Evolutionary conservation across 2,797 vertebrate species (phyloP).

Genomic region (Phylloscopus collybita): DNA sequence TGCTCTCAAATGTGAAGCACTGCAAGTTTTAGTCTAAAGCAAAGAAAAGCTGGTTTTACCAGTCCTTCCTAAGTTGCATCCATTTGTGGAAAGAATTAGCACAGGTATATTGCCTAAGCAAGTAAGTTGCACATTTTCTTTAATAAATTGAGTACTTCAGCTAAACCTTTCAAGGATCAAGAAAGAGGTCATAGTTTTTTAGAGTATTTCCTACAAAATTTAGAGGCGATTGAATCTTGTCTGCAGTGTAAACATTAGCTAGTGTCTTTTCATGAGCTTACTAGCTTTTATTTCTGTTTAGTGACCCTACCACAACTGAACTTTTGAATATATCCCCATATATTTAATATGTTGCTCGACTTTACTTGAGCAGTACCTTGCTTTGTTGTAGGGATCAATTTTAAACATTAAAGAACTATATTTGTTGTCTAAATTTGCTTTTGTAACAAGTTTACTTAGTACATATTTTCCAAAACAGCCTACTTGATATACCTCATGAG

Average conservation of each 20-base stretch:
- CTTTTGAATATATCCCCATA: neutral
- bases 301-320: neutral
- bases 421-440: neutral
- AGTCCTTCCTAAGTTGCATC: neutral
- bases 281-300: neutral
- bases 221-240: neutral
- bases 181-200: neutral
- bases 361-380: neutral
- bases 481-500: neutral
- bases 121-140: neutral
- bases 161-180: neutral
- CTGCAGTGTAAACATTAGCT: neutral
- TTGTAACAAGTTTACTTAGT: neutral
- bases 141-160: neutral
- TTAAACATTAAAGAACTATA: neutral
- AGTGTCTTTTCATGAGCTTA: neutral
- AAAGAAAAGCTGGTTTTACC: constrained; percentile 5
- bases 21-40: neutral
- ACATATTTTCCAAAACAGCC: neutral
- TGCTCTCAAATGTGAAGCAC: neutral
- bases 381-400: neutral
- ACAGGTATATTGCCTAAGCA: neutral
- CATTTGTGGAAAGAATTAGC: neutral
- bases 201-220: neutral
- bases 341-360: neutral